A percentile compares a stretch with the other conserved stretches of the same genome.
Conservation (phyloP, 2,888 invertebrate species). For the Anodontia alba region DNA sequence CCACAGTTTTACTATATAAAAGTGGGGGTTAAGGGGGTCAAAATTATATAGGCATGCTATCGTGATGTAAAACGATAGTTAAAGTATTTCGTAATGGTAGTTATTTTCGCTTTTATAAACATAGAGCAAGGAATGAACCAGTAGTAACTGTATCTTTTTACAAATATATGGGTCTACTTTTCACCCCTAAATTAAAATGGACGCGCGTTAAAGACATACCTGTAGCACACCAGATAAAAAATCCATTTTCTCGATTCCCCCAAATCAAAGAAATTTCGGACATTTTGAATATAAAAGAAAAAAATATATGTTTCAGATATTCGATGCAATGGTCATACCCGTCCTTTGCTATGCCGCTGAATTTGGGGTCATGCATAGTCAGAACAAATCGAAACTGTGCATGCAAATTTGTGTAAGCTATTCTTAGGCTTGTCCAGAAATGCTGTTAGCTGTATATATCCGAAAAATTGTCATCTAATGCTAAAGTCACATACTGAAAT, state of each 20-base stretch:
- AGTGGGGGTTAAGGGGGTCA: no score
- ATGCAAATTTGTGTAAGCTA: not conserved
- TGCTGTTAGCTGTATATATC: constrained; percentile 12
- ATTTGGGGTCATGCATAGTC: constrained; percentile 11
- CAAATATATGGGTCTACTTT: not conserved
- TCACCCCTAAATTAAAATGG: constrained; percentile 11
- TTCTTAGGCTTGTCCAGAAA: not conserved
- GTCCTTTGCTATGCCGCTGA: not conserved
- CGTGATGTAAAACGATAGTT: not conserved
- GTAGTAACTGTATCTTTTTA: not conserved
- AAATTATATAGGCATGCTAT: no score
- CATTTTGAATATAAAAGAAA: not conserved
- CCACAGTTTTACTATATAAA: no score
- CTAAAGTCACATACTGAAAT: not conserved
- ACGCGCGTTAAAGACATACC: not conserved
- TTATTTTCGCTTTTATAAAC: not conserved
- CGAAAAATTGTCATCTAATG: constrained; percentile 16
- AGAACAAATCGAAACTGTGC: not conserved
- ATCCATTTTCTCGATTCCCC: not conserved
- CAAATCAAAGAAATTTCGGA: not conserved
- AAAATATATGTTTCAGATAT: not conserved
- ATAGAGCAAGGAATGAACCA: not conserved
- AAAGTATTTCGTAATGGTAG: not conserved
- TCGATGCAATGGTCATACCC: constrained; percentile 14
- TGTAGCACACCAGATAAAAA: not conserved